Base-by-base conservation (phyloP, 2,797 vertebrate genomes). In the Poliocrania exsul region DNA sequence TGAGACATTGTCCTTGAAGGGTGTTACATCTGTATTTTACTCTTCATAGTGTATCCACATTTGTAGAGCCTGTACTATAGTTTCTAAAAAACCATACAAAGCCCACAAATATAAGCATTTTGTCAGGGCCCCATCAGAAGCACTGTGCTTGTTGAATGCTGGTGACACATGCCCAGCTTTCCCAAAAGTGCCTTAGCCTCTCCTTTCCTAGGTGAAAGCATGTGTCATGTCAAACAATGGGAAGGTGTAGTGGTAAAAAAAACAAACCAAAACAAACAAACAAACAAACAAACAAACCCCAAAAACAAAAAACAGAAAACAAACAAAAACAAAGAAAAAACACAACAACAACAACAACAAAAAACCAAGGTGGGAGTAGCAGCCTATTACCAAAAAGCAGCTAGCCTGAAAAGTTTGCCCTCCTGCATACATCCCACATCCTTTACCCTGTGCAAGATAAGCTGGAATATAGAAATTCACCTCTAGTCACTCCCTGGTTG, bases 361-460 rank as follows among this genome's bases (percentile, higher is more conserved):
- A 37, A 37, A 37, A 37, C 37, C 6, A 74, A 56, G 5, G 9
- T 72, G 26, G 20, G 29, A 89, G 54, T 10, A 69, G 53, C 18
- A 67, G 57, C 16, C 46, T 83, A 29, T 28, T 74, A 33, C 13
- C 33, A 90, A 67, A 47, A 88, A 53, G n/a, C 6, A 73, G 7
- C 3, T 26, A 49, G 21, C 18, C 16, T 80, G 53, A 49, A 91
- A 50, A 7, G 3, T 17, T 91, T 5, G 2, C 3, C 6, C 2
- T 11, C 4, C 5, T 1, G 0, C 58, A 26, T 7, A 9, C 6
- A 40, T 4, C 4, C 6, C 24, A n/a, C 11, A 6, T 28, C 13
- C 19, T 4, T 79, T 70, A 5, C 7, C 10, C 35, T 11, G 17
- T 2, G 1, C 51, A 49, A 11, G 15, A 28, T 44, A 31, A 73